Evolutionary conservation across 2,113 vertebrate species (phyloP).

Genomic region (Hiodon tergisus): DNA sequence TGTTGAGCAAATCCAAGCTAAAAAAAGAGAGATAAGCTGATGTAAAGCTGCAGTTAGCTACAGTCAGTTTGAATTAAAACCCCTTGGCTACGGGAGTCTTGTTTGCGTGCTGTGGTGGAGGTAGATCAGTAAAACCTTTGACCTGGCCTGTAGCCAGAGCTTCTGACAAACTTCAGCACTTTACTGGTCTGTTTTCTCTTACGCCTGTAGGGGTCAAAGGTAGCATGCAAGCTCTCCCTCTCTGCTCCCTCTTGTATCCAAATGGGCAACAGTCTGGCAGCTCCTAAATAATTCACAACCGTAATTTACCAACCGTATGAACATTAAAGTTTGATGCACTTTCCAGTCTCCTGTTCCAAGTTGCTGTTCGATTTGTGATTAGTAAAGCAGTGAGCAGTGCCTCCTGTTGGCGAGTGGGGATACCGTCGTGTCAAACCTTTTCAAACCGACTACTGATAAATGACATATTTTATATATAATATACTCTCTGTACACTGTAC

Average conservation of each 20-base stretch:
- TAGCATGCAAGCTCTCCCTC: conserved; percentile 25
- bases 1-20: too few species aligned
- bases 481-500: too few species aligned
- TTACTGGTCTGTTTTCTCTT: background rate
- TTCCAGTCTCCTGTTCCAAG: conserved; percentile 48
- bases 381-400: conserved; percentile 19
- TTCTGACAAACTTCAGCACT: background rate
- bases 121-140: conserved; percentile 13
- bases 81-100: too few species aligned
- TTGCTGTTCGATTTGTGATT: background rate
- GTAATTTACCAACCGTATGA: conserved; percentile 47
- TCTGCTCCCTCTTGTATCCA: conserved; percentile 20
- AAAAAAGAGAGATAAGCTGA: too few species aligned
- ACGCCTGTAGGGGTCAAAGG: conserved; percentile 43
- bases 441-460: too few species aligned
- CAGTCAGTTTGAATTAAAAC: background rate
- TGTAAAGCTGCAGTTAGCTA: background rate
- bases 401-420: conserved; percentile 30
- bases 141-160: background rate
- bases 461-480: too few species aligned
- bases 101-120: background rate
- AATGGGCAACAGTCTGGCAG: conserved; percentile 6
- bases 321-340: conserved; percentile 66
- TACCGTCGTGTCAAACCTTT: too few species aligned
- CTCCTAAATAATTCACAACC: conserved; percentile 60